Percentiles rank a stretch among this genome's conserved stretches.
Evolutionary conservation across 2,888 invertebrate genomes (phyloP).

Genomic region (Eristalis arbustorum): DNA sequence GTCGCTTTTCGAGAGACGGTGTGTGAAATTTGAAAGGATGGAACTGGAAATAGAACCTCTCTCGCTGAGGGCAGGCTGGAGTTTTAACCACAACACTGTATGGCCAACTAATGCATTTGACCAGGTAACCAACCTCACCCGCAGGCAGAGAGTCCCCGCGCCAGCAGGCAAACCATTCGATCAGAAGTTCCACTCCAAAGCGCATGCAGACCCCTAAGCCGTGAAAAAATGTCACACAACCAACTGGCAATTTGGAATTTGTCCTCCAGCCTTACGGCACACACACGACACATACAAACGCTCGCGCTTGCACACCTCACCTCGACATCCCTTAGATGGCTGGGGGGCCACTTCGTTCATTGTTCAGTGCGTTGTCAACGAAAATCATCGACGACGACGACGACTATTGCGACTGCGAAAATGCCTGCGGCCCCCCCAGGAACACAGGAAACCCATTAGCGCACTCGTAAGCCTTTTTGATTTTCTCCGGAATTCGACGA

Average conservation of each 20-base stretch:
- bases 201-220: not conserved
- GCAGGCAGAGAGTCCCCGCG: not conserved
- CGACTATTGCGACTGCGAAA: slow-evolving; percentile 28
- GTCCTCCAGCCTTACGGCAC: slow-evolving; percentile 20
- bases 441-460: slow-evolving; percentile 70
- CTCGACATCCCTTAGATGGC: slow-evolving; percentile 61
- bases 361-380: slow-evolving; percentile 45
- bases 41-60: too few relatives aligned
- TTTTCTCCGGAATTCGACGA: slow-evolving; percentile 64
- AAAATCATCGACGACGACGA: slow-evolving; percentile 55
- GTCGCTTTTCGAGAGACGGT: not conserved
- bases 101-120: not conserved
- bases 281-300: not conserved
- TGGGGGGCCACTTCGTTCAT: slow-evolving; percentile 25
- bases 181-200: not conserved
- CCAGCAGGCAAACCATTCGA: not conserved
- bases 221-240: slow-evolving; percentile 41
- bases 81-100: too few relatives aligned
- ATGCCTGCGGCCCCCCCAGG: slow-evolving; percentile 65
- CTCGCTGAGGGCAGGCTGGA: too few relatives aligned
- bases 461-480: slow-evolving; percentile 55
- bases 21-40: too few relatives aligned
- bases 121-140: not conserved
- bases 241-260: slow-evolving; percentile 7
- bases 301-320: slow-evolving; percentile 21